phyloP scores from a whole-genome alignment of 2,113 vertebrate genomes.

The Aleadryas rufinucha region DNA sequence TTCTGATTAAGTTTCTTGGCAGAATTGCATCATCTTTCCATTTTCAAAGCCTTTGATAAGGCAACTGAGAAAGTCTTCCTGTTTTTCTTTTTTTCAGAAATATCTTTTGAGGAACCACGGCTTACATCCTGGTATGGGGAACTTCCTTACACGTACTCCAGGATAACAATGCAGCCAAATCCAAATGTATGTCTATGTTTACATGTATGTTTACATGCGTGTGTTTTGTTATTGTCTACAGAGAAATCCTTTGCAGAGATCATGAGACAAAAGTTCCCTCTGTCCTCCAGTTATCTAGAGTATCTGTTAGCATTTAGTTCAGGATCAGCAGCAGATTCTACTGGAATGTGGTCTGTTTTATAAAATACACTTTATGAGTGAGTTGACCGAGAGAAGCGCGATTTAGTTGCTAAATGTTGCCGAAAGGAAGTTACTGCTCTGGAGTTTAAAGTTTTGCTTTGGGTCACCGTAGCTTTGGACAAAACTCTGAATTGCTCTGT shows the following conservation, averaged over 20 bases:
- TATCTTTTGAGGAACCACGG: conserved; percentile 86
- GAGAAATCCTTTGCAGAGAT: not conserved
- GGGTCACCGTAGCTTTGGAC: not conserved
- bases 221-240: not conserved
- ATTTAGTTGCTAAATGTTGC: not conserved
- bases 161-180: conserved; percentile 86
- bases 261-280: not conserved
- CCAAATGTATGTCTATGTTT: conserved; percentile 77
- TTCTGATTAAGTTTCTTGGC: not conserved
- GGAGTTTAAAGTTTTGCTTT: not conserved
- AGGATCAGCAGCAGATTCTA: not conserved
- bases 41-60: not conserved
- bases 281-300: not conserved
- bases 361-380: not conserved
- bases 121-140: conserved; percentile 95
- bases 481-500: not conserved
- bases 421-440: not conserved
- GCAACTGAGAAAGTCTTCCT: not conserved
- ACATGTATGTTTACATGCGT: not conserved
- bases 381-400: not conserved
- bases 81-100: conserved; percentile 73
- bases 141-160: conserved; percentile 90
- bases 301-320: not conserved
- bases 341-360: not conserved
- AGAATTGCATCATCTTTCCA: not conserved